Percentiles rank a stretch among this genome's conserved stretches.
phyloP scores from a whole-genome alignment of 2,113 vertebrate genomes.

The Psilopogon haemacephalus region DNA sequence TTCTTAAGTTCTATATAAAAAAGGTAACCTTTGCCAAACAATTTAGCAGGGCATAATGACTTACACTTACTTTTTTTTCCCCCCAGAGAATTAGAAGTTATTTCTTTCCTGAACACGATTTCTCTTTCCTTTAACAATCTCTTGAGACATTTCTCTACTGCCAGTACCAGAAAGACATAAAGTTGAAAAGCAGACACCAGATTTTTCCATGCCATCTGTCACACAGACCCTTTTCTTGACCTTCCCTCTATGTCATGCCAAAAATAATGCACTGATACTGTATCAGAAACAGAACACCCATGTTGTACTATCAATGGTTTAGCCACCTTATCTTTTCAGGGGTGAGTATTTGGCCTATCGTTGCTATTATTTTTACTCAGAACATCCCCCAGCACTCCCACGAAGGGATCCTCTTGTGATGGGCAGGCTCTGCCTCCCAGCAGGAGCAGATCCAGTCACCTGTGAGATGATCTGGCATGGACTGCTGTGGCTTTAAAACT shows the following conservation, averaged over 20 bases:
- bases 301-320: background rate
- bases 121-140: background rate
- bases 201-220: background rate
- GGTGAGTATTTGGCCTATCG: background rate
- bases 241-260: background rate
- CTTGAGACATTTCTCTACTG: background rate
- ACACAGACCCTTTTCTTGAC: background rate
- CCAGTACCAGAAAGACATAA: background rate
- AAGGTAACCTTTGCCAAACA: background rate
- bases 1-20: background rate
- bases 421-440: background rate
- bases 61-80: background rate
- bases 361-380: background rate
- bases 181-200: background rate
- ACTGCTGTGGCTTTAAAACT: background rate
- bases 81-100: background rate
- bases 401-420: accelerated
- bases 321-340: background rate
- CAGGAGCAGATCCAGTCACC: background rate
- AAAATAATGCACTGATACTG: background rate
- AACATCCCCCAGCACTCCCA: background rate
- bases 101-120: background rate
- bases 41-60: background rate
- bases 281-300: background rate
- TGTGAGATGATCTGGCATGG: background rate